Conservation (phyloP, 1,140 invertebrate genomes). For the Planococcus citri region DNA sequence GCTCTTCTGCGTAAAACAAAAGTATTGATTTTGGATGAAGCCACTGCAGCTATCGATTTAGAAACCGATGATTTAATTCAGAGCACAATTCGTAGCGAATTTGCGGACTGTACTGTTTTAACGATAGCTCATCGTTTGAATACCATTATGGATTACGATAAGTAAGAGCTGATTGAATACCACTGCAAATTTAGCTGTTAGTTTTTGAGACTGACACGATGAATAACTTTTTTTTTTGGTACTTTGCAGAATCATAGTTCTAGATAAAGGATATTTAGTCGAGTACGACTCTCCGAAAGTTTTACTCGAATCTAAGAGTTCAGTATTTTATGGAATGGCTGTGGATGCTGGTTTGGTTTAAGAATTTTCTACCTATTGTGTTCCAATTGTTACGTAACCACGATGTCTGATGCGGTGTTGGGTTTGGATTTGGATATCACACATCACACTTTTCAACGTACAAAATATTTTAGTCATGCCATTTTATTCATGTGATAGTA, state of each 20-base stretch:
- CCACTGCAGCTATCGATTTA: constrained; percentile 44
- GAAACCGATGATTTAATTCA: constrained; percentile 45
- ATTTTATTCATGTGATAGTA: no score
- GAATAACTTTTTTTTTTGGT: no score
- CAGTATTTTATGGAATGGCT: constrained; percentile 84
- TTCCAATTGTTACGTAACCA: background rate
- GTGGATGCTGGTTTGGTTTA: constrained; percentile 69
- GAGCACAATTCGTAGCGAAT: constrained; percentile 56
- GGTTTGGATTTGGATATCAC: background rate
- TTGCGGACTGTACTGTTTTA: constrained; percentile 60
- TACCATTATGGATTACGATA: constrained; percentile 63
- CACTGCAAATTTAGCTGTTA: background rate
- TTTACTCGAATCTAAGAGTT: constrained; percentile 59
- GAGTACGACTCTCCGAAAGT: constrained; percentile 68
- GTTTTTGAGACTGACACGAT: background rate
- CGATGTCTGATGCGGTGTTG: background rate
- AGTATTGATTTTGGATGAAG: constrained; percentile 44
- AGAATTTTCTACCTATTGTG: background rate
- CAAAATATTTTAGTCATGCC: no score
- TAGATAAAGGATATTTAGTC: constrained; percentile 69
- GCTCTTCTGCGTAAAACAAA: constrained; percentile 40
- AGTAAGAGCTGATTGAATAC: constrained; percentile 27
- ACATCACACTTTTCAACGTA: no score
- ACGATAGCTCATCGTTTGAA: constrained; percentile 74
- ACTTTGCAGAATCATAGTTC: constrained; percentile 66